phyloP scores from a whole-genome alignment of 2,113 vertebrate genomes.

The Apteryx mantelli region DNA sequence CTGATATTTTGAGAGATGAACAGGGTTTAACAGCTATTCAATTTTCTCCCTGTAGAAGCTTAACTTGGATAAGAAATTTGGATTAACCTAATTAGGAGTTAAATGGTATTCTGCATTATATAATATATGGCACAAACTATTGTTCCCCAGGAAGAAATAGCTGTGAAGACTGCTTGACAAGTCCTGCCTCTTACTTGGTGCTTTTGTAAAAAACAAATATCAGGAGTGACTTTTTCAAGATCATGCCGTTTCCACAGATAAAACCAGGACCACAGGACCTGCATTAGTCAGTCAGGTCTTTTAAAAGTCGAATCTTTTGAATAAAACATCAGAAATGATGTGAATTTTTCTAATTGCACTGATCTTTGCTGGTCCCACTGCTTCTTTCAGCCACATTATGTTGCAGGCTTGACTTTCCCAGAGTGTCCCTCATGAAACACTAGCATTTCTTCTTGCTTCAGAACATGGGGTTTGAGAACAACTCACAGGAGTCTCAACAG shows the following conservation, averaged over 20 bases:
- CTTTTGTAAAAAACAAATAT: neutral
- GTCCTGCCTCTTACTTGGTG: neutral
- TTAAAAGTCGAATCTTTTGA: neutral
- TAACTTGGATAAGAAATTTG: neutral
- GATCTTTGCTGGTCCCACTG: neutral
- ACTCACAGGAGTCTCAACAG: neutral
- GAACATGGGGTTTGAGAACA: neutral
- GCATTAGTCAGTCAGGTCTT: neutral
- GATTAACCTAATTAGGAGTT: neutral
- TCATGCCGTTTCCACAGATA: neutral
- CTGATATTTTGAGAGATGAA: neutral
- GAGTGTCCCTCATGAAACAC: neutral
- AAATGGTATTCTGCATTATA: neutral
- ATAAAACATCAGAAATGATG: constrained; percentile 31
- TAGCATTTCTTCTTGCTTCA: constrained; percentile 13
- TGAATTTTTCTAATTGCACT: neutral
- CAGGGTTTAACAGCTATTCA: neutral
- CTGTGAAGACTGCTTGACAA: neutral
- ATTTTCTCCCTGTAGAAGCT: neutral
- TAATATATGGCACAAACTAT: neutral
- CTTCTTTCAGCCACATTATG: neutral
- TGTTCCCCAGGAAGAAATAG: neutral
- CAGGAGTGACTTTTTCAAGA: neutral
- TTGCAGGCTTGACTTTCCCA: neutral
- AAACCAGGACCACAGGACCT: neutral